phyloP scores from a whole-genome alignment of 2,888 invertebrate species.

The Colostygia pectinataria region DNA sequence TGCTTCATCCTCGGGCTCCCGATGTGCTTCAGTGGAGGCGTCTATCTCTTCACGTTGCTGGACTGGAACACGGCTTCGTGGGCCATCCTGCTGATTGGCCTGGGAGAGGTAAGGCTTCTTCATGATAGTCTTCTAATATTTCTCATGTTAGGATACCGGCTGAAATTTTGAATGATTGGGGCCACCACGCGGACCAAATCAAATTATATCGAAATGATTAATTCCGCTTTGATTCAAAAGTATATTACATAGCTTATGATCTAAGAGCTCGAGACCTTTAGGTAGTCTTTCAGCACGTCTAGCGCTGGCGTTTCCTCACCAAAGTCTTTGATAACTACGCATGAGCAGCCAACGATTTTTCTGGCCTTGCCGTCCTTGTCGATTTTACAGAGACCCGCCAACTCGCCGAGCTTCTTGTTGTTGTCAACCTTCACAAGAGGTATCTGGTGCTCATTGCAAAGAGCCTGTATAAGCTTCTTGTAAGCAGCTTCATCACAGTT shows the following conservation, averaged over 20 bases:
- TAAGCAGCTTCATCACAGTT: constrained; percentile 99
- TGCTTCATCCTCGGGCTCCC: constrained; percentile 88
- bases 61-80: constrained; percentile 91
- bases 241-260: too few species aligned
- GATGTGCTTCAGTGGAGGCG: constrained; percentile 89
- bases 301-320: too few species aligned
- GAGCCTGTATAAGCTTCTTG: constrained; percentile 97
- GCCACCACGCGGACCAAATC: too few species aligned
- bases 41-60: constrained; percentile 88
- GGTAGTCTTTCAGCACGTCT: too few species aligned
- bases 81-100: constrained; percentile 88
- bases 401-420: constrained; percentile 99
- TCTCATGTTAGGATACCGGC: too few species aligned
- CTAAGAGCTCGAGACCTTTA: too few species aligned
- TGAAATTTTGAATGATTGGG: too few species aligned
- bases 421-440: constrained; percentile 97
- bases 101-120: constrained; percentile 83
- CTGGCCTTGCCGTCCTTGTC: constrained; percentile 99
- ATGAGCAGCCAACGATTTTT: constrained; percentile 99
- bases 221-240: too few species aligned
- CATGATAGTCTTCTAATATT: too few species aligned
- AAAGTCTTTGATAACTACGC: constrained; percentile 98
- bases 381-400: constrained; percentile 99
- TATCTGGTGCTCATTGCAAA: constrained; percentile 99
- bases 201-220: too few species aligned